A percentile compares a stretch with the other conserved stretches of the same genome.
Evolutionary conservation across 2,888 invertebrate species (phyloP).

Genomic region (Lepidocyrtinus sp.): DNA sequence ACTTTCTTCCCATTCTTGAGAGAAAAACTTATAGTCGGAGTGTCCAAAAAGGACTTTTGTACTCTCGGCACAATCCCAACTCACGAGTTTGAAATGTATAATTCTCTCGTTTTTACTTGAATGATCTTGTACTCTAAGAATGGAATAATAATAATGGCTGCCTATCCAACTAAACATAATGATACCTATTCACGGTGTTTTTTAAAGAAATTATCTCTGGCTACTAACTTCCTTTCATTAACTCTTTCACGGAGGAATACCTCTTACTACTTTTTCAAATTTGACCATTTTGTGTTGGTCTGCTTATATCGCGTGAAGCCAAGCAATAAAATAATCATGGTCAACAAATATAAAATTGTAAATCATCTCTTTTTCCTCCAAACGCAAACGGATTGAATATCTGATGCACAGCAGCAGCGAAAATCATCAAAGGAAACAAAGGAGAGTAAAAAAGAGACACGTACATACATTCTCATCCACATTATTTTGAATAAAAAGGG

Average conservation of each 20-base stretch:
- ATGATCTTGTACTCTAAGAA: no score
- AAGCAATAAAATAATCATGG: constrained; percentile 33
- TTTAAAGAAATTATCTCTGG: not conserved
- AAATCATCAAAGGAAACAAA: constrained; percentile 3
- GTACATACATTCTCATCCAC: not conserved
- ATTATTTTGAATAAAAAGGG: not conserved
- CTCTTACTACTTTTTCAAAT: no score
- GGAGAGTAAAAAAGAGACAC: not conserved
- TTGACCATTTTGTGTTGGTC: no score
- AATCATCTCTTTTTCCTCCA: constrained; percentile 14
- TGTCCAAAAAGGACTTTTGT: no score
- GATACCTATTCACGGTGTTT: not conserved
- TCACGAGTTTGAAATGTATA: no score
- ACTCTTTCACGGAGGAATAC: no score
- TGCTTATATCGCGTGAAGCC: no score
- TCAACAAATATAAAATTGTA: constrained; percentile 30
- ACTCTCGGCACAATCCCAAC: not conserved
- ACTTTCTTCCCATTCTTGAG: no score
- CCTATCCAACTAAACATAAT: not conserved
- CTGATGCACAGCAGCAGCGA: not conserved
- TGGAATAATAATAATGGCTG: not conserved
- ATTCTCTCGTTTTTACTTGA: no score
- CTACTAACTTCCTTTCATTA: not conserved
- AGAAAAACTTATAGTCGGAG: no score
- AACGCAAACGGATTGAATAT: not conserved